Base-by-base conservation (phyloP, 2,888 invertebrate genomes). In the Volucella inanis region DNA sequence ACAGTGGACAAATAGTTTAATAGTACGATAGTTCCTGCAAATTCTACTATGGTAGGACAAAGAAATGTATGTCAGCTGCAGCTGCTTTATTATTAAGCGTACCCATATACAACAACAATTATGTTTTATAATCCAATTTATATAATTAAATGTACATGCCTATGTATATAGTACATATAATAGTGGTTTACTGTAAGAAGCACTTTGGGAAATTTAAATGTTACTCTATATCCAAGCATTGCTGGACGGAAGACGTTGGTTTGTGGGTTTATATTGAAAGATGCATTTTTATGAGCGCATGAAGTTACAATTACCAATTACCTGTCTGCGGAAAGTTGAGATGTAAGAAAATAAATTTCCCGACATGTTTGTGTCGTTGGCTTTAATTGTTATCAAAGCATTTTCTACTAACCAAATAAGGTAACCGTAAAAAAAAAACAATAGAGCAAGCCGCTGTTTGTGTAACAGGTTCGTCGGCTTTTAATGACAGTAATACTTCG, bases 181-280 rank as follows among this genome's bases (percentile, higher is more conserved):
- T 22, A 22, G 22, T 22, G 22, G 18, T 47, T 14, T 18, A 39
- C 15, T 38, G 70, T 47, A 39, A 15, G 39, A 64, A 74, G 47
- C n/a, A 45, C 31, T 64, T 74, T 47, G 55, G 18, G 18, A 45
- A 67, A 11, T 72, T 64, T 52, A 76, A 59, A 59, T 43, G 47
- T 64, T 76, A 59, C 67, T 54, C 38, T 61, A 72, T 65, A 72
- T 67, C 72, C 71, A 62, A 62, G 88, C 88, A 88, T 86, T 84
- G 81, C 67, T 67, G 61, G 74, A 72, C 64, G 61, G 61, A 67
- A 62, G 74, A 70, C 62, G 43, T 47, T 70, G 38, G 18, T 70
- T 81, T 80, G 81, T 84, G 81, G 87, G 85, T 80, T 67, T 70
- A 68, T 62, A 71, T 87, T 49, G 43, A 55, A 39, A 43, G 18